phyloP scores from a whole-genome alignment of 2,888 invertebrate genomes.

The Liodrosophila aerea region DNA sequence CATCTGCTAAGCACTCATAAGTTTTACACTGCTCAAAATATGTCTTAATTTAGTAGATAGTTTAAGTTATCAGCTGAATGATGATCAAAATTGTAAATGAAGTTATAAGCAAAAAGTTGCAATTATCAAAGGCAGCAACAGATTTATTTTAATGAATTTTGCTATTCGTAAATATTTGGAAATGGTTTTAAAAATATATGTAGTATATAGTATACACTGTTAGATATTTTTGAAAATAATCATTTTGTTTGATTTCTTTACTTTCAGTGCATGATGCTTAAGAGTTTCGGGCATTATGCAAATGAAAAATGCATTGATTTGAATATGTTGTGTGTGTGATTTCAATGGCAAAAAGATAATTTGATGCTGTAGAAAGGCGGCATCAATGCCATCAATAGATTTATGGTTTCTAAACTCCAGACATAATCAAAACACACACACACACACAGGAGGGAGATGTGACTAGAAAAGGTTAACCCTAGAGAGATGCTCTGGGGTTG shows the following conservation, averaged over 20 bases:
- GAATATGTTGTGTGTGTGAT: slow-evolving; percentile 48
- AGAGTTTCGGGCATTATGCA: slow-evolving; percentile 54
- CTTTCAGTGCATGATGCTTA: slow-evolving; percentile 20
- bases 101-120: too few species aligned
- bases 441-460: neutral
- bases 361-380: slow-evolving; percentile 72
- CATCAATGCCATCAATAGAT: slow-evolving; percentile 77
- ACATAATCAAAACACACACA: slow-evolving; percentile 70
- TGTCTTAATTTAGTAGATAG: neutral
- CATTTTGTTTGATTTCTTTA: too few species aligned
- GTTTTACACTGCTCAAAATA: slow-evolving; percentile 18
- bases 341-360: slow-evolving; percentile 73
- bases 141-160: too few species aligned
- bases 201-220: too few species aligned
- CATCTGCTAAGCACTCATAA: slow-evolving; percentile 37
- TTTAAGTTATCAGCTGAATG: too few species aligned
- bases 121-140: too few species aligned
- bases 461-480: slow-evolving; percentile 8
- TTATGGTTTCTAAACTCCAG: slow-evolving; percentile 78
- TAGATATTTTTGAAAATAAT: too few species aligned
- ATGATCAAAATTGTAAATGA: too few species aligned
- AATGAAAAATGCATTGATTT: slow-evolving; percentile 53
- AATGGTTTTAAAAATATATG: too few species aligned
- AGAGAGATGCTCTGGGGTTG: slow-evolving; percentile 30
- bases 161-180: too few species aligned